These are phyloP conservation scores for Pygoscelis antarcticus DNA, from an alignment of 2,113 vertebrate species.

Conservation along the genomic window DNA sequence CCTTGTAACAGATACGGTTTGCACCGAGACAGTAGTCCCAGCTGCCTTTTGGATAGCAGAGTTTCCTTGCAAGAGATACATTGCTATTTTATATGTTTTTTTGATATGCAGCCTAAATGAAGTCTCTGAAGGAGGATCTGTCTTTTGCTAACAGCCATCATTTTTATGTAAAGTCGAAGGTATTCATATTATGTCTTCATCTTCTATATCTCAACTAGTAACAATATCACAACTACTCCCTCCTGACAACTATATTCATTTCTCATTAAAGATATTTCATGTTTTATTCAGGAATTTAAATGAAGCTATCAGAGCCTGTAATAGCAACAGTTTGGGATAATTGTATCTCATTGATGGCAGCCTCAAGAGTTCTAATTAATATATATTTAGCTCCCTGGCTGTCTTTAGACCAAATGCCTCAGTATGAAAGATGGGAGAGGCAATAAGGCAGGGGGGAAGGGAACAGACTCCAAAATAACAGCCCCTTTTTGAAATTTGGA, in stretches of 20 bases:
- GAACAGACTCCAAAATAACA: slow-evolving; percentile 54
- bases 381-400: slow-evolving; percentile 83
- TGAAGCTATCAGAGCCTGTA: slow-evolving; percentile 84
- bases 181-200: slow-evolving; percentile 81
- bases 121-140: slow-evolving; percentile 74
- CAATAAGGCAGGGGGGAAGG: slow-evolving; percentile 37
- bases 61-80: slow-evolving; percentile 14
- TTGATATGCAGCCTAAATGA: slow-evolving; percentile 31
- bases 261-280: slow-evolving; percentile 87
- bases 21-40: background rate
- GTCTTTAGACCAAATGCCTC: slow-evolving; percentile 78
- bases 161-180: slow-evolving; percentile 77
- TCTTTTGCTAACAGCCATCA: slow-evolving; percentile 77
- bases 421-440: slow-evolving; percentile 64
- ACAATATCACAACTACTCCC: slow-evolving; percentile 81
- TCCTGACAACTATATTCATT: slow-evolving; percentile 82
- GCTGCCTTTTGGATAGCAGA: background rate
- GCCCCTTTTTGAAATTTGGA: slow-evolving; percentile 36
- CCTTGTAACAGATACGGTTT: background rate
- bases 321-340: slow-evolving; percentile 85
- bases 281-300: slow-evolving; percentile 89
- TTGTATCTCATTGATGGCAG: slow-evolving; percentile 82
- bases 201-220: slow-evolving; percentile 77
- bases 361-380: slow-evolving; percentile 87
- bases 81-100: slow-evolving; percentile 19